A percentile compares a stretch with the other conserved stretches of the same genome.
These are phyloP conservation scores for Pterocles orientalis DNA, from an alignment of 2,113 vertebrate species.

Conservation along the genomic window DNA sequence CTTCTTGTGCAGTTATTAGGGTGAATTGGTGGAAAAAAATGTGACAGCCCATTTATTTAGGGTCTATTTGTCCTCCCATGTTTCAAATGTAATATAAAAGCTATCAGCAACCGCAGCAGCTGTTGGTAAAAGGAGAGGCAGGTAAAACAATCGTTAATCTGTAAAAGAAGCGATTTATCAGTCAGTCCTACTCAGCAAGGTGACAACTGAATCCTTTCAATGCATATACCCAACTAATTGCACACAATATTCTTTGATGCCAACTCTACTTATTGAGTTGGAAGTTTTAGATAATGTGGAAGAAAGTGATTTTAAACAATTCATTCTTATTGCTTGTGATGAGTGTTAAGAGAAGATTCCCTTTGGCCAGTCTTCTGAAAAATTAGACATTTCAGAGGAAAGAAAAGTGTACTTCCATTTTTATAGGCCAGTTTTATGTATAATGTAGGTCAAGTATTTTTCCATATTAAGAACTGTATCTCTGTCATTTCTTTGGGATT, in stretches of 20 bases:
- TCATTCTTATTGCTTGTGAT: not conserved
- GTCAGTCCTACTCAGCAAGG: not conserved
- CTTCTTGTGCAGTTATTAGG: no score
- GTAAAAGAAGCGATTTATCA: not conserved
- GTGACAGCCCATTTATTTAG: not conserved
- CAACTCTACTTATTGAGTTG: not conserved
- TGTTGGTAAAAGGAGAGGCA: not conserved
- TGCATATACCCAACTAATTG: not conserved
- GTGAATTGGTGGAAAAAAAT: not conserved
- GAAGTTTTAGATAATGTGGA: not conserved
- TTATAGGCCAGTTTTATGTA: no score
- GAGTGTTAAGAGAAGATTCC: not conserved
- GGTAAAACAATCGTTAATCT: not conserved
- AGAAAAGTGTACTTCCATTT: not conserved
- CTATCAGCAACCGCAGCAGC: not conserved
- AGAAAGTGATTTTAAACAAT: not conserved
- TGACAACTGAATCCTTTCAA: not conserved
- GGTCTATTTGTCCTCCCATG: not conserved
- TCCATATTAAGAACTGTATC: not conserved
- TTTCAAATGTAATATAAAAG: not conserved
- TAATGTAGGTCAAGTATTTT: not conserved
- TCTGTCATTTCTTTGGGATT: not conserved
- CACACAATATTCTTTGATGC: not conserved
- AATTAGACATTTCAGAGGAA: not conserved
- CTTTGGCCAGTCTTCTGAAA: not conserved